Base-by-base conservation (phyloP, 1,140 invertebrate species). In the Chymomyza costata region DNA sequence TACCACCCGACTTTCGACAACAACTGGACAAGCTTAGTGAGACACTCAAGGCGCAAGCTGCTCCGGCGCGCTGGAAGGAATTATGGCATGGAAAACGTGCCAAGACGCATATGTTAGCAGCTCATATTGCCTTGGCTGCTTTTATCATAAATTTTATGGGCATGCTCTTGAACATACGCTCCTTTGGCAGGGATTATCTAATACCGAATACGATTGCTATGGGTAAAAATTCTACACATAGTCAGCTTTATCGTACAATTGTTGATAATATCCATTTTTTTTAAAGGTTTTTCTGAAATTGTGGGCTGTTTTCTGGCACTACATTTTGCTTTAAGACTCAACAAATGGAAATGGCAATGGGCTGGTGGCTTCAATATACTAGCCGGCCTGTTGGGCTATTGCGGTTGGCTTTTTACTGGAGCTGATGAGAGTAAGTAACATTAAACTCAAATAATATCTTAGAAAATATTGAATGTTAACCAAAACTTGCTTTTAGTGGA, bases 61-160 rank as follows among this genome's bases (percentile, higher is more conserved):
- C 73, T 1, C 59, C 70, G 0, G 74, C 71, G 2, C 59, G 53
- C 2, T 86, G 83, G 85, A 17, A 21, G 3, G 58, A 86, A 11
- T 41, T 87, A 11, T 85, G 86, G 69, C 41, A 57, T 13, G 78
- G 86, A 0, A 73, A 68, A 19, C 58, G 76, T 1, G 80, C 80
- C 14, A 71, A 69, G 39, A 73, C 59, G 8, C 82, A 81, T 34
- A 69, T 87, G 58, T 32, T 86, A 10, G 70, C 83, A 0, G 68
- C 85, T 1, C 68, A 85, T 37, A 48, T 85, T 32, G 78, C 85
- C 0, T 64, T 82, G 63, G 78, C 85, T 13, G 68, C 85, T 11
- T 86, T 82, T 31, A 74, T 86, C 7, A 86, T 86, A 11, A 84
- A 83, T 32, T 87, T 86, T 49, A 86, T 86, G 76, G 86, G 85